Evolutionary conservation across 2,797 vertebrate genomes (phyloP).

Genomic region (Picus viridis): DNA sequence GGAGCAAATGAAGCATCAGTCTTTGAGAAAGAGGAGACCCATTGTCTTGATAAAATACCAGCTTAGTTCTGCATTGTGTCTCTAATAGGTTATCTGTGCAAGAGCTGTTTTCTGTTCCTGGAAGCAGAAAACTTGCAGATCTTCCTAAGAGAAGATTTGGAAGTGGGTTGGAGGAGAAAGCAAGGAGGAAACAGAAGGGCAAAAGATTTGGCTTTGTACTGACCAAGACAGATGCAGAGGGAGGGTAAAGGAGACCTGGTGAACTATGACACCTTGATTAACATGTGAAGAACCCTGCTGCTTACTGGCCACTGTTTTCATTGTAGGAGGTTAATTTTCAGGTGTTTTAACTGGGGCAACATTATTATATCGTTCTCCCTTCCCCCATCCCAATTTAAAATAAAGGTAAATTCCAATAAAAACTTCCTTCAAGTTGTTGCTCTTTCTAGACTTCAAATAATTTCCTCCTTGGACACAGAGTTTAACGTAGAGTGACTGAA

Average conservation of each 20-base stretch:
- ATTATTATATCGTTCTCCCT: background rate
- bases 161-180: background rate
- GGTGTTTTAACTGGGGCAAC: constrained; percentile 37
- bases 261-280: constrained; percentile 28
- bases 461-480: background rate
- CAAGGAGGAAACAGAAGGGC: background rate
- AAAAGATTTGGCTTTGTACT: background rate
- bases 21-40: background rate
- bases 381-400: background rate
- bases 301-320: background rate
- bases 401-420: background rate
- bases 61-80: background rate
- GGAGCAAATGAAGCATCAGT: background rate
- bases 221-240: background rate
- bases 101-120: background rate
- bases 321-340: constrained; percentile 39
- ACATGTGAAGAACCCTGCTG: constrained; percentile 12
- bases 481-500: background rate
- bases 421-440: background rate
- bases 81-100: fast-evolving
- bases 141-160: background rate
- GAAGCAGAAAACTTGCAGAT: background rate
- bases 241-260: background rate
- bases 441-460: background rate
- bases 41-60: background rate